Base-by-base conservation (phyloP, 2,888 invertebrate genomes). In the Capitulum mitella region DNA sequence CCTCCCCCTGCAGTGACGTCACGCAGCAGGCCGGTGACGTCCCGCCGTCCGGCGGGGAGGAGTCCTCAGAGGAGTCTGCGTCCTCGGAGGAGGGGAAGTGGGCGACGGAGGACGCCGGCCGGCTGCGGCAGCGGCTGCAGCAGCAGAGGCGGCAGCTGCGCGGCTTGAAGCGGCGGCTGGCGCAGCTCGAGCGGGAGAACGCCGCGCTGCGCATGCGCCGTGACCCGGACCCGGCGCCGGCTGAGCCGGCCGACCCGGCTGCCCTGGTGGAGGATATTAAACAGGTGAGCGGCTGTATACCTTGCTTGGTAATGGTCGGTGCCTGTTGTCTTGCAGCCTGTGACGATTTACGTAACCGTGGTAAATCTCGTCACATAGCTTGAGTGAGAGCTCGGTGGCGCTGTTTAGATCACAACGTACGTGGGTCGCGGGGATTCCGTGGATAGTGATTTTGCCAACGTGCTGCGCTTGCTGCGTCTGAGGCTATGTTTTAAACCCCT, bases 171-270 rank as follows among this genome's bases (percentile, higher is more conserved):
- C 19, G 70, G 26, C 14, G 37, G 16, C 34, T 37, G 22, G 70
- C 34, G 22, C 37, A 37, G 70, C 70, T 70, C 22, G 19, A 37
- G 70, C 34, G 70, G 5, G 22, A 37, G 37, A 34, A 37, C 37
- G 37, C 70, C 37, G 37, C 70, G 0, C 22, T 37, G 70, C 34
- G 34, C 37, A 29, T 37, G 37, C 37, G 37, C 70, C 3, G 70
- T 37, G 70, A 70, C 29, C 37, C 37, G 22, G 89, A 46, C 19
- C 19, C 5, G 37, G 14, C 16, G 32, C 3, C 8, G 64, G 19
- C 32, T 12, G 29, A 6, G 37, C 14, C n/a, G 75, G 3, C 26
- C 1, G 75, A 75, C 46, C 46, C 75, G 75, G 46, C 75, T 14
- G 46, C 43, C 75, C 22, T 75, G 29, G 75, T 75, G 75, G 75